A percentile compares a stretch with the other conserved stretches of the same genome.
phyloP scores from a whole-genome alignment of 2,888 invertebrate species.

The Cotesia congregata region DNA sequence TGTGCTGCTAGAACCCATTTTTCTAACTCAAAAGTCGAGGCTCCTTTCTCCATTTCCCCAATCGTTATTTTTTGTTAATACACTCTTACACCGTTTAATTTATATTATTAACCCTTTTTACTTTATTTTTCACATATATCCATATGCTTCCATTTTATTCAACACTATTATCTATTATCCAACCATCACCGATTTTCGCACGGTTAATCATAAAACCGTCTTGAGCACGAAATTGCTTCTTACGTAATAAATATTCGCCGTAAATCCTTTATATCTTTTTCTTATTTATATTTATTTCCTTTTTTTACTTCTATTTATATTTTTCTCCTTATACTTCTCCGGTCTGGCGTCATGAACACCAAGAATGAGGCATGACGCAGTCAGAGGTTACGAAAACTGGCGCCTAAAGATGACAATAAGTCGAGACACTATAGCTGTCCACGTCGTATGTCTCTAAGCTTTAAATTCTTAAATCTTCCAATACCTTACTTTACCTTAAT shows the following conservation, averaged over 20 bases:
- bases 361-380: slow-evolving; percentile 11
- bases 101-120: background rate
- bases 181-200: background rate
- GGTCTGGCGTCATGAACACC: slow-evolving; percentile 9
- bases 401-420: slow-evolving; percentile 31
- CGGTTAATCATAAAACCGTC: background rate
- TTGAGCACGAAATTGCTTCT: background rate
- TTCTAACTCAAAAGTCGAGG: background rate
- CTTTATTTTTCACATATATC: background rate
- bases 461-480: background rate
- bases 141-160: background rate
- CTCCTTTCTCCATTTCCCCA: background rate
- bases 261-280: background rate
- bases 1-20: background rate
- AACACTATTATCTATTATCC: background rate
- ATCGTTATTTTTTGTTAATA: background rate
- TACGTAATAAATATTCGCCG: background rate
- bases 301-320: background rate
- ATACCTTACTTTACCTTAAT: background rate
- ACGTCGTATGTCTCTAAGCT: background rate
- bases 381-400: slow-evolving; percentile 15
- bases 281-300: slow-evolving; percentile 7
- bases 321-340: background rate
- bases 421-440: slow-evolving; percentile 8
- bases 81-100: background rate